These are phyloP conservation scores for Andrena bicolor DNA, from an alignment of 2,888 invertebrate genomes.

Conservation along the genomic window DNA sequence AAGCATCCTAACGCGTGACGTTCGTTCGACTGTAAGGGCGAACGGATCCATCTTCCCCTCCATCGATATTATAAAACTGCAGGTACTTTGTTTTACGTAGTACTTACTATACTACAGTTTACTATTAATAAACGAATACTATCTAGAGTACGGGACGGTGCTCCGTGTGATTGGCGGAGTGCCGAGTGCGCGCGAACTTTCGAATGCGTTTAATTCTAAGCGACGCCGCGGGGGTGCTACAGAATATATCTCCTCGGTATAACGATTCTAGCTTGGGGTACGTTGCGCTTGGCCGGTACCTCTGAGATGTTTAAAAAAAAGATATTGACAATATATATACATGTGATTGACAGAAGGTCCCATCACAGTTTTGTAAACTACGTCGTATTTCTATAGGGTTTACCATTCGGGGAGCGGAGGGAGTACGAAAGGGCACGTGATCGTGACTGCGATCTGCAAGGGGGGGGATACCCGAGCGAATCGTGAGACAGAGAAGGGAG, in stretches of 20 bases:
- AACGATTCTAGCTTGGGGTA: constrained; percentile 59
- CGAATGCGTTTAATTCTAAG: constrained; percentile 58
- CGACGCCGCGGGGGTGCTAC: constrained; percentile 31
- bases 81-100: constrained; percentile 31
- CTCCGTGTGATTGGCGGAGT: constrained; percentile 24
- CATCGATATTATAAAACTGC: constrained; percentile 26
- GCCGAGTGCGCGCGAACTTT: constrained; percentile 35
- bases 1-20: constrained; percentile 11
- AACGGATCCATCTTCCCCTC: constrained; percentile 21
- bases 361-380: constrained; percentile 66
- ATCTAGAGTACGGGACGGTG: constrained; percentile 19
- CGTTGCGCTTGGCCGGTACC: constrained; percentile 49
- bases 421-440: constrained; percentile 27
- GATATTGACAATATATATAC: constrained; percentile 67
- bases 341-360: constrained; percentile 64
- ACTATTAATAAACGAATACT: constrained; percentile 35
- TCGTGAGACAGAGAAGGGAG: neutral
- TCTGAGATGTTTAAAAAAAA: constrained; percentile 58
- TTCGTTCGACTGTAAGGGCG: constrained; percentile 27
- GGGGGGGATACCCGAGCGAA: neutral
- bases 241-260: constrained; percentile 45
- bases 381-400: constrained; percentile 63
- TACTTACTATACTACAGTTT: constrained; percentile 27
- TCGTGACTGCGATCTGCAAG: neutral
- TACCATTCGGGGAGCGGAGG: constrained; percentile 45